Evolutionary conservation across 2,888 invertebrate genomes (phyloP).

Genomic region (Athrips mouffetella): DNA sequence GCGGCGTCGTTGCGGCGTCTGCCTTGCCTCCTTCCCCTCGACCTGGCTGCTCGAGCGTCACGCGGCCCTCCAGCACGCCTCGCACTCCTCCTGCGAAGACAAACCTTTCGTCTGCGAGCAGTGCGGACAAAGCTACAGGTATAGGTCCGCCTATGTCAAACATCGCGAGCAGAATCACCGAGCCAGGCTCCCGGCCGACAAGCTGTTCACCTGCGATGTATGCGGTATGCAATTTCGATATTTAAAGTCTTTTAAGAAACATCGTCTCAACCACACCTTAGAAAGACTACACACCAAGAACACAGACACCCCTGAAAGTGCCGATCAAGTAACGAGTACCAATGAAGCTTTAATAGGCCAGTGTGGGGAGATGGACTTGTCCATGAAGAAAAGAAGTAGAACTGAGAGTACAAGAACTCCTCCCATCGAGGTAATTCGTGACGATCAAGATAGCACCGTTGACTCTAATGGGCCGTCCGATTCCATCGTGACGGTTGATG

Average conservation of each 20-base stretch:
- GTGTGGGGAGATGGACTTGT: slow-evolving; percentile 79
- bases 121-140: slow-evolving; percentile 93
- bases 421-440: slow-evolving; percentile 66
- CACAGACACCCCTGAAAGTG: slow-evolving; percentile 71
- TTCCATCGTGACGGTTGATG: slow-evolving; percentile 67
- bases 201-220: slow-evolving; percentile 93
- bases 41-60: slow-evolving; percentile 93
- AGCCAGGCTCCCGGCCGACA: slow-evolving; percentile 91
- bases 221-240: slow-evolving; percentile 96
- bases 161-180: slow-evolving; percentile 94
- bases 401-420: slow-evolving; percentile 64
- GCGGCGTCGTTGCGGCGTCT: slow-evolving; percentile 85
- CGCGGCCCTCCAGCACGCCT: slow-evolving; percentile 90
- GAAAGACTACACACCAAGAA: slow-evolving; percentile 87
- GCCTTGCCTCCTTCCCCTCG: slow-evolving; percentile 91
- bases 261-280: slow-evolving; percentile 90
- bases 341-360: slow-evolving; percentile 80
- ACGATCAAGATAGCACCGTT: slow-evolving; percentile 85
- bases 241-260: slow-evolving; percentile 93
- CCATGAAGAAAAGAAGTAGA: slow-evolving; percentile 70
- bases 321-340: slow-evolving; percentile 85
- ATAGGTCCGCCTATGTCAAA: slow-evolving; percentile 85
- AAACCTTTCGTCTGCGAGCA: slow-evolving; percentile 95
- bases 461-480: slow-evolving; percentile 81
- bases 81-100: slow-evolving; percentile 81